phyloP scores from a whole-genome alignment of 2,888 invertebrate genomes.

The Tipula unca region DNA sequence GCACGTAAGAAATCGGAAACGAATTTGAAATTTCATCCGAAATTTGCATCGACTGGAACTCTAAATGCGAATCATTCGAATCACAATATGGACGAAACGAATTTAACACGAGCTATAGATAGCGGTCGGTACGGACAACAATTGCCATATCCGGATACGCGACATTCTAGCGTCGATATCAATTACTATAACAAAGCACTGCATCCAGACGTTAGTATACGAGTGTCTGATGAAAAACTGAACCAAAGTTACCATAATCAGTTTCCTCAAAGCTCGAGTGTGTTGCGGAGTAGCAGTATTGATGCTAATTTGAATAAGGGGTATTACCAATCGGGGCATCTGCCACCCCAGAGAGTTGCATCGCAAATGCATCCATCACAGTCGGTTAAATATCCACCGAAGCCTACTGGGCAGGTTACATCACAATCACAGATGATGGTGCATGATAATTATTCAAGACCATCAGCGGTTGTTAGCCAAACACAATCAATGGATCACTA shows the following conservation, averaged over 20 bases:
- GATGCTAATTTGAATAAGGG: not conserved
- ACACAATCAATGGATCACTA: not conserved
- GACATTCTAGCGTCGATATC: not conserved
- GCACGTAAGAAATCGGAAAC: not conserved
- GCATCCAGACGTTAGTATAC: constrained; percentile 9
- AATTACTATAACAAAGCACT: not conserved
- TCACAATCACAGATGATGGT: not conserved
- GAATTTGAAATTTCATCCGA: not conserved
- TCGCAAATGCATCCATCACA: not conserved
- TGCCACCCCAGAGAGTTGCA: not conserved
- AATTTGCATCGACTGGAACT: not conserved
- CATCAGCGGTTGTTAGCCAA: not conserved
- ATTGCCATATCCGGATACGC: not conserved
- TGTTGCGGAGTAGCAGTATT: not conserved
- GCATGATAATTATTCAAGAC: not conserved
- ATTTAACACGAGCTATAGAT: not conserved
- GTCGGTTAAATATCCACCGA: not conserved
- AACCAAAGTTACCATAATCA: not conserved
- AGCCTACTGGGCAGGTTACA: not conserved
- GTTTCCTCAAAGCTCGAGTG: not conserved
- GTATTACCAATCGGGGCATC: not conserved
- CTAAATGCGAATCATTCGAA: not conserved
- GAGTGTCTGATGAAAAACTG: not conserved
- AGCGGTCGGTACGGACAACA: not conserved
- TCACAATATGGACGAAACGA: not conserved